Conservation (phyloP, 2,113 vertebrate genomes). For the Leucosticte australis region DNA sequence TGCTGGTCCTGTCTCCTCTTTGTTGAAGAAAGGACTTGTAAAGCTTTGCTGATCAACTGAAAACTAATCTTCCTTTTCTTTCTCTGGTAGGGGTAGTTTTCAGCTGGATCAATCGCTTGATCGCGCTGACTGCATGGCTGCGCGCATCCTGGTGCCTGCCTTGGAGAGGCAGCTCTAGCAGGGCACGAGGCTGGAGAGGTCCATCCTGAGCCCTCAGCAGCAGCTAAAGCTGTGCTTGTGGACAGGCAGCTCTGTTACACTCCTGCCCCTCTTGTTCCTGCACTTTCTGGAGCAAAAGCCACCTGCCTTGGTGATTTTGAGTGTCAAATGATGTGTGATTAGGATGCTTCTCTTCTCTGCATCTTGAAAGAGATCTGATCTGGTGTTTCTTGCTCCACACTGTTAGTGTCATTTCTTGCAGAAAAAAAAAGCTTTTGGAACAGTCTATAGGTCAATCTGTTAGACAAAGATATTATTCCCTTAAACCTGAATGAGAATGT, state of each 20-base stretch:
- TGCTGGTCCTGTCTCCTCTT: not conserved
- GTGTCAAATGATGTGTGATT: not conserved
- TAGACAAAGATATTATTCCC: not conserved
- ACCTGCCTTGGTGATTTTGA: not conserved
- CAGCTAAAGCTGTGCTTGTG: not conserved
- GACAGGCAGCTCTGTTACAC: not conserved
- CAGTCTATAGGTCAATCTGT: not conserved
- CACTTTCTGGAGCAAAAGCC: not conserved
- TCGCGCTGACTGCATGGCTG: not conserved
- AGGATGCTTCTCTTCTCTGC: not conserved
- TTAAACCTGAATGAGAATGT: not conserved
- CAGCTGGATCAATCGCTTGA: not conserved
- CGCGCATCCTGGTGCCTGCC: not conserved
- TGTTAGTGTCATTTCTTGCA: not conserved
- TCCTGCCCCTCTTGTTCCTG: not conserved
- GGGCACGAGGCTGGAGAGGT: not conserved
- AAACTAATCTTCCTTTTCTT: not conserved
- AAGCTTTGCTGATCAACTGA: not conserved
- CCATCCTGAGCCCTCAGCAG: not conserved
- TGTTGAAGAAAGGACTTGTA: not conserved
- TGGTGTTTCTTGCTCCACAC: accelerated
- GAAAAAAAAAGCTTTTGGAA: not conserved
- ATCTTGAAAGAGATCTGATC: not conserved
- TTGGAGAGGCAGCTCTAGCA: not conserved
- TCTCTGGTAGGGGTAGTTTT: not conserved